A percentile compares a stretch with the other conserved stretches of the same genome.
These are phyloP conservation scores for Tenodera sinensis DNA, from an alignment of 2,888 invertebrate genomes.

Conservation along the genomic window DNA sequence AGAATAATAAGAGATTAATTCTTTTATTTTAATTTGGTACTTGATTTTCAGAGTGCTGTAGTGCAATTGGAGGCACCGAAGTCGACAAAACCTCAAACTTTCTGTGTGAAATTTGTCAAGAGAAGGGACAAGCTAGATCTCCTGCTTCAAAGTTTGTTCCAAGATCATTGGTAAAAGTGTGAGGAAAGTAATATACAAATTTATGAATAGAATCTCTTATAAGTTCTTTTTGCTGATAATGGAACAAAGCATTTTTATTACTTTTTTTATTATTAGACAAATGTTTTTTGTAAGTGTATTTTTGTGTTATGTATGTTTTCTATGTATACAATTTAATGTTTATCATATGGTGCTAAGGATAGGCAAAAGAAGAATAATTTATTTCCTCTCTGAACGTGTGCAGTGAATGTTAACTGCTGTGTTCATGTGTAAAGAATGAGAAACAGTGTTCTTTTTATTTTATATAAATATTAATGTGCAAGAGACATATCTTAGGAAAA, in stretches of 20 bases:
- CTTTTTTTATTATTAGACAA: neutral
- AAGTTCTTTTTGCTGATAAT: neutral
- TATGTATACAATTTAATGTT: neutral
- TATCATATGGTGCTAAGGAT: neutral
- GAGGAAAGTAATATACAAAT: neutral
- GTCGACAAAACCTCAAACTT: conserved; percentile 25
- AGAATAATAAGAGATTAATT: no score
- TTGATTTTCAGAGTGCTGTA: conserved; percentile 31
- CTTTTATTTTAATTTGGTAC: neutral
- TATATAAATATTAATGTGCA: neutral
- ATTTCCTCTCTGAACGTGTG: neutral
- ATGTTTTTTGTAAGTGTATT: neutral
- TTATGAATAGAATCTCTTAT: neutral
- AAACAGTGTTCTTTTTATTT: neutral
- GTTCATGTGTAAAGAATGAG: neutral
- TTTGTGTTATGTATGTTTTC: neutral
- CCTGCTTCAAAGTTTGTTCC: conserved; percentile 18
- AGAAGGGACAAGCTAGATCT: conserved; percentile 29
- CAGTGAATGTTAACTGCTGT: neutral
- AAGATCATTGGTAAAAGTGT: conserved; percentile 21
- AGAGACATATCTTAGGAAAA: neutral
- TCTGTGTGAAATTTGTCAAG: conserved; percentile 33
- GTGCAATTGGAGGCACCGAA: conserved; percentile 26
- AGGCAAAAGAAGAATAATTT: neutral
- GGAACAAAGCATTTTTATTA: neutral